Base-by-base conservation (phyloP, 2,113 vertebrate genomes). In the Ageneiosus marmoratus region DNA sequence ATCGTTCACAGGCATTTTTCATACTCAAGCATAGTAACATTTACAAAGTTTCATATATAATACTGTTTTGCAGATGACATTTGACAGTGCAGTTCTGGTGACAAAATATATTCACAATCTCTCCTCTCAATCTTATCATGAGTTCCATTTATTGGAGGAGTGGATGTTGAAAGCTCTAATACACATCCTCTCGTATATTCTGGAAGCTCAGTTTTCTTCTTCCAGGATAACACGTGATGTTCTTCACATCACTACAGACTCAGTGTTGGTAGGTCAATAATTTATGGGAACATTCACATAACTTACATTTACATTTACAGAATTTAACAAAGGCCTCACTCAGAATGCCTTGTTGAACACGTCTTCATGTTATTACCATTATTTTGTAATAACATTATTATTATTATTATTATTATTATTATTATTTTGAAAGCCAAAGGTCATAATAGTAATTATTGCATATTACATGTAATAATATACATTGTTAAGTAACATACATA, bases 231-330 rank as follows among this genome's bases (percentile, higher is more conserved):
- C 84, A 0, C 72, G 87, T 16, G 89, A 94, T 78, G 88, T 91
- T 73, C 84, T 94, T n/a, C 88, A 88, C 82, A 79, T 80, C 22
- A 89, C 94, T 6, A 88, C 91, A 24, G 87, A 93, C 8, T 53
- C 93, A n/a, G 82, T 94, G 77, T 86, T 95, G 90, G 96, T 96
- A 88, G 91, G 94, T 86, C n/a, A 76, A 53, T n/a, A n/a, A 11
- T 27, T 73, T 27, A 22, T 12, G 75, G 0, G 41, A 74, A 55
- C 27, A 16, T 50, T 22, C 24, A 62, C 46, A 24, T 63, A 18
- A 10, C 10, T 63, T n/a, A n/a, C 44, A 73, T 50, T 24, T 44
- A 41, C 20, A 12, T 72, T 51, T 32, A 22, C 27, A 53, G 22
- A 20, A 50, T 27, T 50, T 16, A 12, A 5, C 2, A 46, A 37